These are phyloP conservation scores for Hafferia zeledoni DNA, from an alignment of 2,797 vertebrate species.

Conservation along the genomic window DNA sequence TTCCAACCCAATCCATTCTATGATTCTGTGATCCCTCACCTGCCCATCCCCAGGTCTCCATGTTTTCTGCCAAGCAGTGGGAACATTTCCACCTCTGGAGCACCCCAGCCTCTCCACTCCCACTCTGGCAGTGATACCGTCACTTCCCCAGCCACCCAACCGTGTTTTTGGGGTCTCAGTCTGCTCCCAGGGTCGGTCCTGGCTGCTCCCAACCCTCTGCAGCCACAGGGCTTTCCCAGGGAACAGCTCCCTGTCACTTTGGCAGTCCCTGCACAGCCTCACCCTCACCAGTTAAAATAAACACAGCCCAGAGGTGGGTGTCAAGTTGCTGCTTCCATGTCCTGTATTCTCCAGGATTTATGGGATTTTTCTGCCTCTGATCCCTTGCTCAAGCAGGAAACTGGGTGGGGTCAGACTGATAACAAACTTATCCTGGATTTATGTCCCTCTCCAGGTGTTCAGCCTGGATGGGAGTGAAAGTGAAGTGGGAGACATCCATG, in stretches of 20 bases:
- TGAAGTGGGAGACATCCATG: neutral
- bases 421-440: neutral
- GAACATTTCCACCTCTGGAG: neutral
- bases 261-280: neutral
- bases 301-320: neutral
- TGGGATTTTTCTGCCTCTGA: neutral
- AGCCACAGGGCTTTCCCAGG: neutral
- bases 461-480: neutral
- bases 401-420: neutral
- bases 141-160: neutral
- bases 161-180: neutral
- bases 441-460: neutral
- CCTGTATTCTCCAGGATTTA: neutral
- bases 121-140: neutral
- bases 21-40: neutral
- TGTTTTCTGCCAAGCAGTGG: neutral
- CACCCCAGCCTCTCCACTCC: neutral
- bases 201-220: neutral
- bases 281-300: neutral
- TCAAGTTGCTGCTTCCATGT: neutral
- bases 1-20: no score
- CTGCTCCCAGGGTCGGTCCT: neutral
- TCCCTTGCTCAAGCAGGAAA: neutral
- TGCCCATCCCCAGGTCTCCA: neutral
- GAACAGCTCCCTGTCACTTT: neutral